Percentiles rank a stretch among this genome's conserved stretches.
Conservation (phyloP, 2,797 vertebrate species). For the Eleutherodactylus coqui region DNA sequence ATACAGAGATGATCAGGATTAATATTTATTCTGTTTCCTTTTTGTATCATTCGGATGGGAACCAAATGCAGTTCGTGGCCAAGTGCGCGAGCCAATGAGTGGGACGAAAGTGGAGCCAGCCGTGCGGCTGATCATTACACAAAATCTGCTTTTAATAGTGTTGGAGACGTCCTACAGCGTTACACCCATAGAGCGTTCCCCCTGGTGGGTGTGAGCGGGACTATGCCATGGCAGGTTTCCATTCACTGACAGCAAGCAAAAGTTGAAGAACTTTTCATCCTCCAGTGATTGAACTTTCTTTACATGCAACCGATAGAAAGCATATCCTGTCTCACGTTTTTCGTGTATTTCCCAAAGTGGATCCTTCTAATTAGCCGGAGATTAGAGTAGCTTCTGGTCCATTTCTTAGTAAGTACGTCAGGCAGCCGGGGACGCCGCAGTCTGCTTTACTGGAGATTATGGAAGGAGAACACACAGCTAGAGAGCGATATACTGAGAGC, state of each 20-base stretch:
- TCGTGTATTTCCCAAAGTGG: background rate
- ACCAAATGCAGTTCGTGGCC: background rate
- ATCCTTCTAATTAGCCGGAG: background rate
- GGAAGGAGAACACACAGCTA: constrained; percentile 8
- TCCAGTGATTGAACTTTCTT: too few relatives aligned
- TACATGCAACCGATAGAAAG: too few relatives aligned
- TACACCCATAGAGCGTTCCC: background rate
- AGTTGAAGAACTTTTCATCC: too few relatives aligned
- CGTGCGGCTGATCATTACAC: background rate
- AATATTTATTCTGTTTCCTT: background rate
- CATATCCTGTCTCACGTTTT: too few relatives aligned
- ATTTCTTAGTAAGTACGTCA: background rate
- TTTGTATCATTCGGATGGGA: constrained; percentile 17
- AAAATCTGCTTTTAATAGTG: constrained; percentile 46
- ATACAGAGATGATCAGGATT: background rate
- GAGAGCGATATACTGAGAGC: background rate
- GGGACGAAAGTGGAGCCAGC: background rate
- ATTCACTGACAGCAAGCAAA: background rate
- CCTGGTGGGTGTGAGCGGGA: background rate
- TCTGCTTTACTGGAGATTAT: background rate
- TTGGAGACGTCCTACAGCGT: background rate
- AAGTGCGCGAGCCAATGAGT: constrained; percentile 12
- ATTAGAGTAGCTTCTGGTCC: background rate
- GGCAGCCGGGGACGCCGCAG: background rate
- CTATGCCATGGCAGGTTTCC: background rate